Percentiles rank a stretch among this genome's conserved stretches.
These are phyloP conservation scores for Drosophila littoralis DNA, from an alignment of 1,140 invertebrate species.

Conservation along the genomic window DNA sequence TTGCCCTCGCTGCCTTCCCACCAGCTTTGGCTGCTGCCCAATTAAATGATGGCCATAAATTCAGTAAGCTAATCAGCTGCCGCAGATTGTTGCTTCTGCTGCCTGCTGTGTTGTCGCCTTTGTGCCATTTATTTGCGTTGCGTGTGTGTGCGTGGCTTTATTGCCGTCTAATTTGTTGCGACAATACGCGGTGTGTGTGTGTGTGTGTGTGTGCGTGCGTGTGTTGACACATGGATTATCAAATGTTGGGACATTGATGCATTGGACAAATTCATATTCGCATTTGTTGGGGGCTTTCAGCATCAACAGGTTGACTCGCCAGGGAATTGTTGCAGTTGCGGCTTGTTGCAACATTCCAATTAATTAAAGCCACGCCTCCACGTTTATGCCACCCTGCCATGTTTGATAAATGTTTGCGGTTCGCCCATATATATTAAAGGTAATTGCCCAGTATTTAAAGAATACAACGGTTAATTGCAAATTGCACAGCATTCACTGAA, in stretches of 20 bases:
- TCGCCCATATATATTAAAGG: slow-evolving; percentile 65
- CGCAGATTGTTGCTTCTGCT: neutral
- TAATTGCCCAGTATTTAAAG: slow-evolving; percentile 60
- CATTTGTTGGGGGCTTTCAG: neutral
- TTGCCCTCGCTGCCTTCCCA: neutral
- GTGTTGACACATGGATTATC: slow-evolving; percentile 29
- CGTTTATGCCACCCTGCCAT: slow-evolving; percentile 31
- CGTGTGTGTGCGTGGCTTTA: slow-evolving; percentile 7
- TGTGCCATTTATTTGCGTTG: slow-evolving; percentile 32
- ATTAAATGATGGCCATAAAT: slow-evolving; percentile 76
- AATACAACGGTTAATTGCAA: slow-evolving; percentile 62
- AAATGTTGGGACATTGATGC: slow-evolving; percentile 4
- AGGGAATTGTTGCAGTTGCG: slow-evolving; percentile 40
- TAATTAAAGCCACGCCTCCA: slow-evolving; percentile 56
- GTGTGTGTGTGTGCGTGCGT: neutral
- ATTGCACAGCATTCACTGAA: slow-evolving; percentile 41
- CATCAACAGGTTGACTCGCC: slow-evolving; percentile 28
- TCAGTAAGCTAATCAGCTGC: slow-evolving; percentile 57
- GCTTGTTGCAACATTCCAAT: slow-evolving; percentile 42
- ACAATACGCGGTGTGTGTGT: neutral
- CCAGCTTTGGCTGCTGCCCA: slow-evolving; percentile 48
- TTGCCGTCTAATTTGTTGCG: slow-evolving; percentile 9
- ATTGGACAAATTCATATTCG: neutral
- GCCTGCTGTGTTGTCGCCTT: neutral
- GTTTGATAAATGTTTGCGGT: slow-evolving; percentile 69